These are phyloP conservation scores for Passer montanus DNA, from an alignment of 2,113 vertebrate species.

Conservation along the genomic window DNA sequence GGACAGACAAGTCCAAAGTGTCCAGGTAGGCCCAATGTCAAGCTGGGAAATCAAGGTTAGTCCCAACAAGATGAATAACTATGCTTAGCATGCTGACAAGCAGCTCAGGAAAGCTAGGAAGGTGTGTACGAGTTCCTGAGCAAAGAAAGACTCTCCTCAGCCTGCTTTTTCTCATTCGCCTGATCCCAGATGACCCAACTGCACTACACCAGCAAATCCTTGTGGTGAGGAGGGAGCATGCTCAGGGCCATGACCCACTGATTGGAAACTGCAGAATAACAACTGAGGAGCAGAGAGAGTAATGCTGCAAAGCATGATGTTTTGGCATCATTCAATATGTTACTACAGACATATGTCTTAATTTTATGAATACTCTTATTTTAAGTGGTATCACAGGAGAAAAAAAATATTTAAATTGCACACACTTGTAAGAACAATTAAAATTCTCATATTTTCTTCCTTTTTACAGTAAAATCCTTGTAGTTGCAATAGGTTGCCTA, in stretches of 20 bases:
- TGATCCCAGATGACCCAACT: background rate
- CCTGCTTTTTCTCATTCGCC: background rate
- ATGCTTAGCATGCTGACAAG: accelerated
- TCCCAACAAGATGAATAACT: background rate
- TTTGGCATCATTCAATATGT: background rate
- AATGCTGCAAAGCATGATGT: background rate
- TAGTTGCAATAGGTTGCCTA: background rate
- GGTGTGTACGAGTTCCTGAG: accelerated
- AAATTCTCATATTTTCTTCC: background rate
- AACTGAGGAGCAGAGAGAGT: background rate
- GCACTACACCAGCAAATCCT: background rate
- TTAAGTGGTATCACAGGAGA: background rate
- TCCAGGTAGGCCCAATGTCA: background rate
- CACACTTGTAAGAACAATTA: background rate
- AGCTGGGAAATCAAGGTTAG: background rate
- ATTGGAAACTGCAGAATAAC: background rate
- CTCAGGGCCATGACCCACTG: background rate
- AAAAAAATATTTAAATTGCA: background rate
- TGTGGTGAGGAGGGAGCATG: accelerated
- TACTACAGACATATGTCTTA: background rate
- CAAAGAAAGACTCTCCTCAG: background rate
- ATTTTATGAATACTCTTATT: background rate
- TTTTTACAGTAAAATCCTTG: background rate
- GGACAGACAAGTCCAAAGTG: background rate
- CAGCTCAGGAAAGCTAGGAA: background rate